A percentile compares a stretch with the other conserved stretches of the same genome.
phyloP scores from a whole-genome alignment of 2,888 invertebrate genomes.

The Flexamia atlantica region DNA sequence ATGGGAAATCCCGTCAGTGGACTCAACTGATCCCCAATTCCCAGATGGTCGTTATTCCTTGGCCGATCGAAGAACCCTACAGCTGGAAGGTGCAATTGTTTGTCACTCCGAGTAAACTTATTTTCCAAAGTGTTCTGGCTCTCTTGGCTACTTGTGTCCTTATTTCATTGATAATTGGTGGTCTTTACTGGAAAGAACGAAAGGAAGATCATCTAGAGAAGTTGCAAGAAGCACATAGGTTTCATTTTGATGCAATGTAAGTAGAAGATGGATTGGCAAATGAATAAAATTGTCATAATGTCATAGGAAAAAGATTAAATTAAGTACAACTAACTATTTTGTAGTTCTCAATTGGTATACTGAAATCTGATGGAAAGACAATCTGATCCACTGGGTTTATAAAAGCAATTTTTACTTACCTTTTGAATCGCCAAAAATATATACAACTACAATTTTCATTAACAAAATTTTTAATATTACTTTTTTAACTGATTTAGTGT shows the following conservation, averaged over 20 bases:
- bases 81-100: slow-evolving; percentile 95
- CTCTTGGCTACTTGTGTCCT: slow-evolving; percentile 91
- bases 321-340: no score
- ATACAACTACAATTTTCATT: no score
- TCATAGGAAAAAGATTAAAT: no score
- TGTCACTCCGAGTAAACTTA: slow-evolving; percentile 96
- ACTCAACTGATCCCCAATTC: slow-evolving; percentile 98
- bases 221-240: slow-evolving; percentile 88
- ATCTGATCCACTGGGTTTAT: no score
- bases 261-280: no score
- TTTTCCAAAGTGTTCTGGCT: slow-evolving; percentile 94
- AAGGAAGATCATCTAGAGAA: slow-evolving; percentile 88
- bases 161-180: slow-evolving; percentile 90
- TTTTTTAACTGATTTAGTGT: no score
- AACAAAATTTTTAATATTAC: no score
- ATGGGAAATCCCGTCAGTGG: slow-evolving; percentile 83
- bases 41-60: slow-evolving; percentile 96
- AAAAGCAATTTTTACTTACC: no score
- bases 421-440: no score
- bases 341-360: no score
- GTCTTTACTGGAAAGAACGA: slow-evolving; percentile 94
- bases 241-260: slow-evolving; percentile 93
- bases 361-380: no score
- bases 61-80: slow-evolving; percentile 85
- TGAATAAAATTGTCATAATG: not conserved